Conservation (phyloP, 2,113 vertebrate genomes). For the Aptenodytes forsteri region DNA sequence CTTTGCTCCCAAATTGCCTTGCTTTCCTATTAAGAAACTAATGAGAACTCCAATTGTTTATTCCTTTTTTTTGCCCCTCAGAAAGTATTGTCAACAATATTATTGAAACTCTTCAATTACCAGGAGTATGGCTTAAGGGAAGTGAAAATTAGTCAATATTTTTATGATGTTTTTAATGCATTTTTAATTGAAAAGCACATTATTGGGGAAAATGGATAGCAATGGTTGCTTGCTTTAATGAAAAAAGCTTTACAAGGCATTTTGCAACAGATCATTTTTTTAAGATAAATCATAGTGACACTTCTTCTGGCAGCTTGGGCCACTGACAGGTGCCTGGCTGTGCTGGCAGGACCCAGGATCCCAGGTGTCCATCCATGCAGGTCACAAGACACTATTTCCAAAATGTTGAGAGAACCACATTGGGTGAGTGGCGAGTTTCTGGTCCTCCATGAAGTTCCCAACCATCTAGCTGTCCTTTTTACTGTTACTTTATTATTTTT, state of each 20-base stretch:
- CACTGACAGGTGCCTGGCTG: neutral
- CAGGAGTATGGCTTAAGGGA: constrained; percentile 26
- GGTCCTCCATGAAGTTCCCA: neutral
- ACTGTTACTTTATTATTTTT: neutral
- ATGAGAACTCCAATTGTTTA: constrained; percentile 40
- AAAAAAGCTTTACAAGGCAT: constrained; percentile 11
- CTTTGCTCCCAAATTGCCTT: constrained; percentile 12
- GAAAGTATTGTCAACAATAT: constrained; percentile 1
- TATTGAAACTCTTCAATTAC: constrained; percentile 36
- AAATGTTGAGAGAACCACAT: neutral
- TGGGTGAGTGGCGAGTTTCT: neutral
- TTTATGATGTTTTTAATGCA: constrained; percentile 35
- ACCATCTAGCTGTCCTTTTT: neutral
- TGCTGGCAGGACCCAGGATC: neutral
- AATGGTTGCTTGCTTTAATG: constrained; percentile 24
- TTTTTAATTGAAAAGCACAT: constrained; percentile 59
- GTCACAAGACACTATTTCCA: neutral
- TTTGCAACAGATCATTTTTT: neutral
- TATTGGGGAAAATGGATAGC: constrained; percentile 38
- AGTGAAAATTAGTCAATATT: constrained; percentile 52
- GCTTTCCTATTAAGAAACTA: constrained; percentile 41
- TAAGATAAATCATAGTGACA: neutral
- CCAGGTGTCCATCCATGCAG: neutral
- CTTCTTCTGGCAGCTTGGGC: neutral
- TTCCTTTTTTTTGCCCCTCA: neutral